These are phyloP conservation scores for Turdus rufiventris DNA, from an alignment of 2,113 vertebrate species.

Conservation along the genomic window DNA sequence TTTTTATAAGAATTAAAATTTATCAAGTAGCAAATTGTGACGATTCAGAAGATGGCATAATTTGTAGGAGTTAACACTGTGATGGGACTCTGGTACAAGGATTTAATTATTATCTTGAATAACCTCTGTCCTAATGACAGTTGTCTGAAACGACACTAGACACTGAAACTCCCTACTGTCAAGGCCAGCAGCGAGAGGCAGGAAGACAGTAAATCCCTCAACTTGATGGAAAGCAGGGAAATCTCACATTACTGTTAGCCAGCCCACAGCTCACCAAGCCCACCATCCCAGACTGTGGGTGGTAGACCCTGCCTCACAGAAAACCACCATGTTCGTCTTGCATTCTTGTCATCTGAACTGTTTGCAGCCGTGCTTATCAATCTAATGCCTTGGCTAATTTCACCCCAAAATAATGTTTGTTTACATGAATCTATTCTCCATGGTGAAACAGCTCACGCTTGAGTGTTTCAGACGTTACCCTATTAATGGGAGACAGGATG, in stretches of 20 bases:
- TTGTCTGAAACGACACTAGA: constrained; percentile 6
- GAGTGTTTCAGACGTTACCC: not conserved
- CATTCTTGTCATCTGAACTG: not conserved
- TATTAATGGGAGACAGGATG: constrained; percentile 28
- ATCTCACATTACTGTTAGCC: not conserved
- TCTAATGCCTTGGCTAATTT: constrained; percentile 61
- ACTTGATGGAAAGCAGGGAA: constrained; percentile 9
- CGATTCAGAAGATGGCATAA: constrained; percentile 10
- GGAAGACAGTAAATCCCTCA: constrained; percentile 40
- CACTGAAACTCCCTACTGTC: not conserved
- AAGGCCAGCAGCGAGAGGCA: constrained; percentile 7
- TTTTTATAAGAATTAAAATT: not conserved
- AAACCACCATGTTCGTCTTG: not conserved
- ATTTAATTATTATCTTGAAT: constrained; percentile 64
- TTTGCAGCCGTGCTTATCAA: not conserved
- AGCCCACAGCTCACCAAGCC: not conserved
- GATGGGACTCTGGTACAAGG: not conserved
- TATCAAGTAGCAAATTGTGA: not conserved
- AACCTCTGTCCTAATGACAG: constrained; percentile 35
- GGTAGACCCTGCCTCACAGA: not conserved
- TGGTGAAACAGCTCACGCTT: not conserved
- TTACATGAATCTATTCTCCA: constrained; percentile 36
- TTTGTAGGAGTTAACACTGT: not conserved
- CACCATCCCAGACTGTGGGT: not conserved
- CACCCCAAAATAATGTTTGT: constrained; percentile 59